These are phyloP conservation scores for Hystrix brachyura DNA, from an alignment of 2,113 vertebrate genomes.

Conservation along the genomic window DNA sequence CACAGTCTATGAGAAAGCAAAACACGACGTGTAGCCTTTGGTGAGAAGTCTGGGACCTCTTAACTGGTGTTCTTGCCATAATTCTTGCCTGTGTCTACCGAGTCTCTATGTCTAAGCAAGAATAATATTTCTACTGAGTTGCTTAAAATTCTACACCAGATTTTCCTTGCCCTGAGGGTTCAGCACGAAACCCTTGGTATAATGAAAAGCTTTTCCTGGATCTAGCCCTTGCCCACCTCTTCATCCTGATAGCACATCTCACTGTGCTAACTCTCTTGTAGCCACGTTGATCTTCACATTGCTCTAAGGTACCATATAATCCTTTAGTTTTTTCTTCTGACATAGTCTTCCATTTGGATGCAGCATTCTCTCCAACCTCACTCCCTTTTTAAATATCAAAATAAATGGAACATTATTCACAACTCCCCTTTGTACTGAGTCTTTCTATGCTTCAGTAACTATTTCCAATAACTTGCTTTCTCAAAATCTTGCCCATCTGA, in stretches of 20 bases:
- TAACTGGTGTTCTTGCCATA: background rate
- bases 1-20: background rate
- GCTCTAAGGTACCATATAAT: rapidly evolving
- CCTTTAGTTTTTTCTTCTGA: background rate
- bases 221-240: background rate
- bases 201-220: background rate
- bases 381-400: background rate
- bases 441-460: background rate
- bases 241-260: background rate
- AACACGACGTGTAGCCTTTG: no score
- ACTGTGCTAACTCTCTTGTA: rapidly evolving
- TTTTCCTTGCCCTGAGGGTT: background rate
- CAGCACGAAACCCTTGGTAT: background rate
- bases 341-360: background rate
- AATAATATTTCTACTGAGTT: background rate
- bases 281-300: background rate
- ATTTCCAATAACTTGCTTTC: background rate
- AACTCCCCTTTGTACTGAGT: background rate
- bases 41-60: background rate
- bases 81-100: background rate
- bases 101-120: background rate
- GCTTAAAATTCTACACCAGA: background rate
- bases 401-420: background rate
- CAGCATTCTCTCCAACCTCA: background rate
- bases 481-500: background rate